These are phyloP conservation scores for Mixornis gularis DNA, from an alignment of 2,113 vertebrate genomes.

Conservation along the genomic window DNA sequence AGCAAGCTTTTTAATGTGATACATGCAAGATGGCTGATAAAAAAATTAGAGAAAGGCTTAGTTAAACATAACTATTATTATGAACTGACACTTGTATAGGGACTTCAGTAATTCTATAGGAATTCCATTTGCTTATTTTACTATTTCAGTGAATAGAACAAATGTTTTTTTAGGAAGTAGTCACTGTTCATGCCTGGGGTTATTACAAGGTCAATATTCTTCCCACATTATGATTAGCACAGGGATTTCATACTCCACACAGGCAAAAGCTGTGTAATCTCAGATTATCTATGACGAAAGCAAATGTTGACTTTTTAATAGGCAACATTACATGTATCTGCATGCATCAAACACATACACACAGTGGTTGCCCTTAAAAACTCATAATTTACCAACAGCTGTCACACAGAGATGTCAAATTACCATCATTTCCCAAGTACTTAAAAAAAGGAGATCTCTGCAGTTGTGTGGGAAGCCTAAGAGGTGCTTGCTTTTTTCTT, in stretches of 20 bases:
- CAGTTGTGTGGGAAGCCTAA: background rate
- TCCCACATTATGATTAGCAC: constrained; percentile 27
- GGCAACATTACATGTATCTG: background rate
- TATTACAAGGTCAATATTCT: constrained; percentile 24
- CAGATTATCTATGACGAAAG: constrained; percentile 21
- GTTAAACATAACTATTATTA: background rate
- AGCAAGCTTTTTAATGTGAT: background rate
- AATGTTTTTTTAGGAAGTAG: background rate
- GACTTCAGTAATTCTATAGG: background rate
- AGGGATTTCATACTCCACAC: constrained; percentile 19
- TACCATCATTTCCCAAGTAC: constrained; percentile 14
- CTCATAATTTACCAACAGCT: constrained; percentile 32
- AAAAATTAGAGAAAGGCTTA: background rate
- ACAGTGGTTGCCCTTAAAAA: constrained; percentile 15
- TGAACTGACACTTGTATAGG: background rate
- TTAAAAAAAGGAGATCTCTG: constrained; percentile 10
- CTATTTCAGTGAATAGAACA: background rate
- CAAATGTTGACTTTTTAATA: constrained; percentile 34
- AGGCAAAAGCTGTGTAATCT: constrained; percentile 27
- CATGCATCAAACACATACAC: constrained; percentile 4
- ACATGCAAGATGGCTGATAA: background rate
- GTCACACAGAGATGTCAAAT: constrained; percentile 45
- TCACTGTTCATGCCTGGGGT: background rate
- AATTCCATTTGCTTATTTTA: background rate
- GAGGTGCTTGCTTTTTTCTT: background rate